A percentile compares a stretch with the other conserved stretches of the same genome.
Evolutionary conservation across 2,113 vertebrate species (phyloP).

Genomic region (Origma solitaria): DNA sequence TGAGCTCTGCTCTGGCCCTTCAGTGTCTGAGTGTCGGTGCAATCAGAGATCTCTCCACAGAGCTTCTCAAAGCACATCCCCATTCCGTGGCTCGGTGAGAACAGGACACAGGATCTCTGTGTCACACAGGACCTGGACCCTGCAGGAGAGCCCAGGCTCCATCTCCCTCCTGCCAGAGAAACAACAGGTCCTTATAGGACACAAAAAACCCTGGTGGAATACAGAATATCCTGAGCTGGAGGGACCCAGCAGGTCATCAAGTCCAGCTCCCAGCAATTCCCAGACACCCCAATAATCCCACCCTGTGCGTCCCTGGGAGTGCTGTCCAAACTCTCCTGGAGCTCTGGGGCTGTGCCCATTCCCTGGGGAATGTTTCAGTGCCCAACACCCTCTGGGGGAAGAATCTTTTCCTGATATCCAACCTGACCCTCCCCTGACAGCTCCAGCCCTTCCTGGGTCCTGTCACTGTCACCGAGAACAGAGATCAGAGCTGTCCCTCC

Average conservation of each 20-base stretch:
- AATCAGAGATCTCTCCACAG: neutral
- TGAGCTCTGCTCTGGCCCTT: neutral
- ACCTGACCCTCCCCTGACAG: neutral
- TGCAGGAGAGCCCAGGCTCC: neutral
- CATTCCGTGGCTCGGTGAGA: neutral
- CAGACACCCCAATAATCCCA: neutral
- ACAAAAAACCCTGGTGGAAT: fast-evolving
- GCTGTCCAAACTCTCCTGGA: fast-evolving
- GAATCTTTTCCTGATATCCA: neutral
- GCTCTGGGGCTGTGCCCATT: neutral
- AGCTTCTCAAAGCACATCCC: neutral
- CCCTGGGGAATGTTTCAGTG: neutral
- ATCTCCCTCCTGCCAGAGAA: neutral
- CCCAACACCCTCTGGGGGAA: neutral
- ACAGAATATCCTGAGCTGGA: neutral
- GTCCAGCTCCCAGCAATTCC: neutral
- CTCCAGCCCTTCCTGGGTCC: neutral
- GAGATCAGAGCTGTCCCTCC: neutral
- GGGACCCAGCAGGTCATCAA: neutral
- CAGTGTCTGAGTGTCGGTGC: fast-evolving
- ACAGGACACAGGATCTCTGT: neutral
- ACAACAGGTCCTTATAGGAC: neutral
- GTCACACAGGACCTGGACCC: neutral
- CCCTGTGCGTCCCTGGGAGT: fast-evolving
- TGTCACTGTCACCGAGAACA: neutral